Base-by-base conservation (phyloP, 2,888 invertebrate genomes). In the Agrilus cyanescens region DNA sequence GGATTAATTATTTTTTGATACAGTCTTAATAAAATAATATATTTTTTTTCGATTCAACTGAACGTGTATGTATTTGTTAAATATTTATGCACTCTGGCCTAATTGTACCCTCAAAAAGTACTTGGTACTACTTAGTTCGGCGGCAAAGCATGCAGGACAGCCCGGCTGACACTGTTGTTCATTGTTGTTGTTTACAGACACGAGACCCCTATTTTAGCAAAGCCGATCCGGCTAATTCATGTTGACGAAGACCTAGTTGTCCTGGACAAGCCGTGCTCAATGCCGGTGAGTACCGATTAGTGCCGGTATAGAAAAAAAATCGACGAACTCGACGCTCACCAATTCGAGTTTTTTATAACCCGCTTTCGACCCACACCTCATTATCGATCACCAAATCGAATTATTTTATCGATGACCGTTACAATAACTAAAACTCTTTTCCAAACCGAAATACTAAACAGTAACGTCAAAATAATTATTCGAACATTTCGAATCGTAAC, bases 251-350 rank as follows among this genome's bases (percentile, higher is more conserved):
- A 90, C 64, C 72, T 88, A 62, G 76, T 90, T 66, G 89, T 89
- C 67, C 76, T 89, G 73, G 85, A 89, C 74, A 89, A 89, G 74
- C 89, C 88, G 62, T 81, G 85, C 67, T 88, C 88, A 59, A 76
- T 89, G 67, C 88, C 88, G 73, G 85, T 86, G 79, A 81, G 80
- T 78, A 64, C 56, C 65, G 53, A 51, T 50, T 54, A 53, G 51
- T 53, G 52, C 53, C 56, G 56, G 54, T 54, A 25, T 25, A 25
- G 25, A 25, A 10, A 25, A 25, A 25, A 40, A 45, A 43, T n/a
- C 45, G 39, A 42, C 45, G 43, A 30, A 32, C 25, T 25, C 25
- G 25, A 25, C 25, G 25, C 25, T 25, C 25, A 25, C 25, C 57
- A 59, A 61, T 59, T 58, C 59, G 58, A 56, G 59, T 60, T 58